Evolutionary conservation across 1,140 invertebrate genomes (phyloP).

Genomic region (Brachionus sp.): DNA sequence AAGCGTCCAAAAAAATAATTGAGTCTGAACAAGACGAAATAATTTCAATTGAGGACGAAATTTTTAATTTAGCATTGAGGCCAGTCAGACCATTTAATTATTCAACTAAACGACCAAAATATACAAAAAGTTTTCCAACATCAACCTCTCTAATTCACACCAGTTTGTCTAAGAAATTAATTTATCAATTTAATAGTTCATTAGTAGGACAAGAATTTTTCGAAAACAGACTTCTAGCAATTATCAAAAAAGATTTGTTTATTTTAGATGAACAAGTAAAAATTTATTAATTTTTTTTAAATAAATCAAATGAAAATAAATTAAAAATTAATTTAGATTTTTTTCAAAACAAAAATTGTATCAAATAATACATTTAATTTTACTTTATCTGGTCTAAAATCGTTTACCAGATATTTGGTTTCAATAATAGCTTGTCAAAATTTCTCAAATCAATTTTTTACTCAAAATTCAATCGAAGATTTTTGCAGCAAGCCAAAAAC

Average conservation of each 20-base stretch:
- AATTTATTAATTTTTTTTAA: neutral
- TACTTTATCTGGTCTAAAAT: neutral
- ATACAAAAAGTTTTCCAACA: neutral
- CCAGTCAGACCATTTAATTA: neutral
- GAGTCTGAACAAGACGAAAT: neutral
- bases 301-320: neutral
- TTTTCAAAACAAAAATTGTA: neutral
- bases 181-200: neutral
- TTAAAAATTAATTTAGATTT: neutral
- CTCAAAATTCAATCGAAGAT: neutral
- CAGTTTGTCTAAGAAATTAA: neutral
- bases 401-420: slow-evolving; percentile 17
- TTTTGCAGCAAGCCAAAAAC: slow-evolving; percentile 6
- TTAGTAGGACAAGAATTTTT: neutral
- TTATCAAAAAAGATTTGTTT: slow-evolving; percentile 6
- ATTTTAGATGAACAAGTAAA: neutral
- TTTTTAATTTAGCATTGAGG: slow-evolving; percentile 19
- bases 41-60: slow-evolving; percentile 36
- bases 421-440: slow-evolving; percentile 20
- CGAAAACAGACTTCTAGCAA: neutral
- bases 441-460: neutral
- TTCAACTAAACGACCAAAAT: neutral
- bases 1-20: neutral
- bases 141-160: neutral
- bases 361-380: neutral